Conservation (phyloP, 2,888 invertebrate genomes). For the Amblyjoppa fuscipennis region DNA sequence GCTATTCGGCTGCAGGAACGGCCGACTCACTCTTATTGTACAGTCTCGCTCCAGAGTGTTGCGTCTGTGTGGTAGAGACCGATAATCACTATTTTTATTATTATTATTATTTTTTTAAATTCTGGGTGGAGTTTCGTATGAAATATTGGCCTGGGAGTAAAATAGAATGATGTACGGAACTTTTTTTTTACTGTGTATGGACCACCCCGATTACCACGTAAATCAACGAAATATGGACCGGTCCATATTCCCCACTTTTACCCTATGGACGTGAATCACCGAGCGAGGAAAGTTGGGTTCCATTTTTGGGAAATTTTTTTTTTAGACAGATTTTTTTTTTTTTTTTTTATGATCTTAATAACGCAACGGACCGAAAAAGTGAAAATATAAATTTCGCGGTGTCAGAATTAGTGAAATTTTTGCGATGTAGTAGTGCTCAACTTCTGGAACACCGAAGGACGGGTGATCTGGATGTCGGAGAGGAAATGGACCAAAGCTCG, state of each 20-base stretch:
- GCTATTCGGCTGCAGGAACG: background rate
- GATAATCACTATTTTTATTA: background rate
- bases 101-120: background rate
- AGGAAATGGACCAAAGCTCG: slow-evolving; percentile 76
- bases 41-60: background rate
- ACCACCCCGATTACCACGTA: too few relatives aligned
- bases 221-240: too few relatives aligned
- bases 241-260: too few relatives aligned
- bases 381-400: too few relatives aligned
- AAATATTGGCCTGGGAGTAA: background rate
- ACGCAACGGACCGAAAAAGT: too few relatives aligned
- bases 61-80: background rate
- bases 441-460: background rate
- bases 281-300: too few relatives aligned
- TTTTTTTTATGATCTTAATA: background rate
- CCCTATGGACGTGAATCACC: background rate
- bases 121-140: background rate
- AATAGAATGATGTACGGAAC: background rate
- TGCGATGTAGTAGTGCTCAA: background rate
- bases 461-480: slow-evolving; percentile 64
- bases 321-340: background rate
- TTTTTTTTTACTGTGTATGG: too few relatives aligned
- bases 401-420: background rate
- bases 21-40: background rate
- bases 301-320: background rate